A percentile compares a stretch with the other conserved stretches of the same genome.
Conservation (phyloP, 2,888 invertebrate genomes). For the Mythimna albipuncta region DNA sequence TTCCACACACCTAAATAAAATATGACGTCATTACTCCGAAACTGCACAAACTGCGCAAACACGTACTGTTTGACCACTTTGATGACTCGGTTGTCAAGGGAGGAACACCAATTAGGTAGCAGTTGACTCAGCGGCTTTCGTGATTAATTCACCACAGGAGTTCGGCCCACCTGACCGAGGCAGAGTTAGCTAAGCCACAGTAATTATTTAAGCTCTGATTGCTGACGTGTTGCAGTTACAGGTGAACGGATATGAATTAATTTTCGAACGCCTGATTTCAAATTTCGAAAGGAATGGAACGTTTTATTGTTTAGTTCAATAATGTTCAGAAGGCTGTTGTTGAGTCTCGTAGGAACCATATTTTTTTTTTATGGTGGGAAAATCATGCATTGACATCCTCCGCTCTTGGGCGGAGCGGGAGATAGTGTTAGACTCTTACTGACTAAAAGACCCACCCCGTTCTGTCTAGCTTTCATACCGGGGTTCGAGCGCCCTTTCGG, state of each 20-base stretch:
- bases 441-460: no score
- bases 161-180: conserved; percentile 67
- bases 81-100: conserved; percentile 75
- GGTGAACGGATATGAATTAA: conserved; percentile 20
- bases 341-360: no score
- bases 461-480: no score
- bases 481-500: no score
- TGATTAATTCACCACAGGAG: conserved; percentile 81
- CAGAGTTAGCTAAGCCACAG: conserved; percentile 73
- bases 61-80: conserved; percentile 70
- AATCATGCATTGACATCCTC: no score
- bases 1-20: conserved; percentile 37
- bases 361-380: no score
- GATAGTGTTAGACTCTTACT: no score
- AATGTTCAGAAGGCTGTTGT: no score
- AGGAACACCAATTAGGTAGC: conserved; percentile 73
- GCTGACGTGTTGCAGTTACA: conserved; percentile 53
- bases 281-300: not conserved
- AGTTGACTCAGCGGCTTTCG: conserved; percentile 78
- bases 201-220: conserved; percentile 72
- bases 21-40: conserved; percentile 53
- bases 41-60: conserved; percentile 47
- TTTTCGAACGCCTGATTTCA: conserved; percentile 11
- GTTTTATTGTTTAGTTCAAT: not conserved
- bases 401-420: no score